A percentile compares a stretch with the other conserved stretches of the same genome.
Evolutionary conservation across 2,797 vertebrate species (phyloP).

Genomic region (Siniperca obscura): DNA sequence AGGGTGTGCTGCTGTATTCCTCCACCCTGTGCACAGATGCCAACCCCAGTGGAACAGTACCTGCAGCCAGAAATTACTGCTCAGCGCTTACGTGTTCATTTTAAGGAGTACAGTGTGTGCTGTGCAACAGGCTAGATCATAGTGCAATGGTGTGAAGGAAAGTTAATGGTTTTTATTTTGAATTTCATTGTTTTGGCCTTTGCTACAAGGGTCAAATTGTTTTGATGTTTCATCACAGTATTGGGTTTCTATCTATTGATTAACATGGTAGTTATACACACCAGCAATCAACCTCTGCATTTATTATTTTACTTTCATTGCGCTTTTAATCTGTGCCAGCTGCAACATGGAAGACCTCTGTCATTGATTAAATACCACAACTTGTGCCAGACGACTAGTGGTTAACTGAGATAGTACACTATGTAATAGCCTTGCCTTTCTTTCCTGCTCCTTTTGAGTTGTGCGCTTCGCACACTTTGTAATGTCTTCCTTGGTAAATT

Average conservation of each 20-base stretch:
- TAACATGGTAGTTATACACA: background rate
- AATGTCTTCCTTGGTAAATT: background rate
- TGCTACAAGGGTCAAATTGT: background rate
- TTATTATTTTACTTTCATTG: background rate
- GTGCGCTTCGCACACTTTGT: background rate
- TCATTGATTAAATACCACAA: background rate
- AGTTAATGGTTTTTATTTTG: constrained; percentile 28
- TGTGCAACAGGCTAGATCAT: constrained; percentile 32
- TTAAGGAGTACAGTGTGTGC: constrained; percentile 71
- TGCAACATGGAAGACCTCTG: constrained; percentile 2
- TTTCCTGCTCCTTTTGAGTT: background rate
- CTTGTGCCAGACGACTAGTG: background rate
- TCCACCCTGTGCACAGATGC: constrained; percentile 49
- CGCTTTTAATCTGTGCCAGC: background rate
- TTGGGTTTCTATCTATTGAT: constrained; percentile 12
- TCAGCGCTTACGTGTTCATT: constrained; percentile 46
- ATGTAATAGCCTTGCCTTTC: background rate
- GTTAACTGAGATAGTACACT: background rate
- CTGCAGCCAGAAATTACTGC: constrained; percentile 66
- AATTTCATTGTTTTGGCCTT: constrained; percentile 32
- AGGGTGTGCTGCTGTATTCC: constrained; percentile 56
- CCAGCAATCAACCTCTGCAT: background rate
- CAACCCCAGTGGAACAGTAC: constrained; percentile 61
- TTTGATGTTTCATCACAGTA: constrained; percentile 8
- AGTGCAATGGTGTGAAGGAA: constrained; percentile 14